Evolutionary conservation across 1,140 invertebrate species (phyloP).

Genomic region (Calliopsis andreniformis): DNA sequence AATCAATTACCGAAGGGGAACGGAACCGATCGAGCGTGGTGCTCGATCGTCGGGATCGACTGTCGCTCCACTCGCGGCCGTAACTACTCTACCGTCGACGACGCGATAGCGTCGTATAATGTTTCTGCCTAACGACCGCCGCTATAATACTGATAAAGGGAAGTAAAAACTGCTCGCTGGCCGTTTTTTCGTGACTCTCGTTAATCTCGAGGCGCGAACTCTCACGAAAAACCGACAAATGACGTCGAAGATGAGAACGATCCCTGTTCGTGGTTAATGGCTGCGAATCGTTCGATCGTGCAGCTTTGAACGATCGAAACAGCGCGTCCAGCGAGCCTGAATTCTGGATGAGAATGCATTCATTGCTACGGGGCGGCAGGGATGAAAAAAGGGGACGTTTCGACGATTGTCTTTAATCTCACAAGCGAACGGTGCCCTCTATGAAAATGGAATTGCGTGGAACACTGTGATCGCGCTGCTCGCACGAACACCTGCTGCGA

Average conservation of each 20-base stretch:
- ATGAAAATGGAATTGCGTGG: slow-evolving; percentile 14
- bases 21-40: neutral
- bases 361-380: neutral
- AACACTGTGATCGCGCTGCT: neutral
- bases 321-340: neutral
- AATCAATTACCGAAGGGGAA: slow-evolving; percentile 30
- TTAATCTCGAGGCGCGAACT: slow-evolving; percentile 16
- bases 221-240: neutral
- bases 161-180: slow-evolving; percentile 3
- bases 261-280: neutral
- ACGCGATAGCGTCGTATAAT: slow-evolving; percentile 15
- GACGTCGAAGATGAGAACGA: slow-evolving; percentile 7
- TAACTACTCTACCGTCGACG: slow-evolving; percentile 22
- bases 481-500: neutral
- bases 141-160: slow-evolving; percentile 37
- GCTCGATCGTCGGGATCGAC: slow-evolving; percentile 28
- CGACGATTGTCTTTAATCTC: slow-evolving; percentile 29
- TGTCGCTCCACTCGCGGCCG: neutral
- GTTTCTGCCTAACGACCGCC: slow-evolving; percentile 45
- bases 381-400: slow-evolving; percentile 6
- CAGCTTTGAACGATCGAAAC: too few species aligned
- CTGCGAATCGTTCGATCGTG: neutral
- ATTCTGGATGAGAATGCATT: neutral
- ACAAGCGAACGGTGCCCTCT: slow-evolving; percentile 18
- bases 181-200: slow-evolving; percentile 25